Percentiles rank a stretch among this genome's conserved stretches.
phyloP scores from a whole-genome alignment of 1,140 invertebrate species.

The Orius laevigatus region DNA sequence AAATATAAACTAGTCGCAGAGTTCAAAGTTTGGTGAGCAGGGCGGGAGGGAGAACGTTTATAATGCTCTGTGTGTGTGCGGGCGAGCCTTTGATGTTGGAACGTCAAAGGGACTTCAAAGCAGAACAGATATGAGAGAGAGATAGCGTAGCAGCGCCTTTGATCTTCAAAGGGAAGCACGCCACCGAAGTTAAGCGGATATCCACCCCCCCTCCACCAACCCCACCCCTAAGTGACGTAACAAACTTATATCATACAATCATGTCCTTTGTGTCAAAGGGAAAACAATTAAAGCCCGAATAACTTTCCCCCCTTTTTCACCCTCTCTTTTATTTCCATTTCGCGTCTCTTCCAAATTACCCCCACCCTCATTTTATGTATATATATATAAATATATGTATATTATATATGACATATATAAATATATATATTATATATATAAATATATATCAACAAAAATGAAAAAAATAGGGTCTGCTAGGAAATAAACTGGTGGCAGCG shows the following conservation, averaged over 20 bases:
- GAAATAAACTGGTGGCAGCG: too few relatives aligned
- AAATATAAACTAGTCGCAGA: constrained; percentile 23
- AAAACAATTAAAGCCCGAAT: constrained; percentile 18
- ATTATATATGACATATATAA: too few relatives aligned
- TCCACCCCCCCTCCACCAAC: constrained; percentile 6
- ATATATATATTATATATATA: too few relatives aligned
- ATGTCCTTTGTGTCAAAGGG: constrained; percentile 19
- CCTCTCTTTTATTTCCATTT: constrained; percentile 12
- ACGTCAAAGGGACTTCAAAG: constrained; percentile 22
- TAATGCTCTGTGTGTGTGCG: constrained; percentile 20
- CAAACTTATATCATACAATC: constrained; percentile 20
- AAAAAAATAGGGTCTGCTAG: too few relatives aligned
- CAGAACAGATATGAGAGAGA: constrained; percentile 20
- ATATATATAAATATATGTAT: too few relatives aligned
- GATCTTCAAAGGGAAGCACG: constrained; percentile 17
- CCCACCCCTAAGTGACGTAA: constrained; percentile 17
- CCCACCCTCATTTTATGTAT: not conserved
- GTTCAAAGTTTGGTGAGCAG: constrained; percentile 18
- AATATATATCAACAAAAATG: too few relatives aligned
- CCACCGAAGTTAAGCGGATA: constrained; percentile 18
- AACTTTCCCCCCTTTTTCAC: constrained; percentile 15
- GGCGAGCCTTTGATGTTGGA: constrained; percentile 19
- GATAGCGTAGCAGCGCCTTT: constrained; percentile 19
- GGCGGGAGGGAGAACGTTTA: constrained; percentile 20
- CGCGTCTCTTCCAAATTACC: constrained; percentile 7